These are phyloP conservation scores for Harpagoxenus sublaevis DNA, from an alignment of 2,888 invertebrate genomes.

Conservation along the genomic window DNA sequence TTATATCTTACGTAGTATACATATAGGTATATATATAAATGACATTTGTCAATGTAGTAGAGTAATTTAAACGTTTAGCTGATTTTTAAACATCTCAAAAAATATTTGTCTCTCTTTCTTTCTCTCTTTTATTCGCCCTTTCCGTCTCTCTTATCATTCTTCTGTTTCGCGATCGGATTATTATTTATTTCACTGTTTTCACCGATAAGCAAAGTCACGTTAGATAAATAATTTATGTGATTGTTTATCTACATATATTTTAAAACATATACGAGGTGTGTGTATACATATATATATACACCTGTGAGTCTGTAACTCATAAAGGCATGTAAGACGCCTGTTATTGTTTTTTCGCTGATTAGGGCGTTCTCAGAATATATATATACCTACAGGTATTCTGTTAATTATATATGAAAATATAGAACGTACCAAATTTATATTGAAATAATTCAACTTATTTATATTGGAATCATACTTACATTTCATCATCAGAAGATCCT, in stretches of 20 bases:
- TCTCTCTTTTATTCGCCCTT: neutral
- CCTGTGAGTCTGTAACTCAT: neutral
- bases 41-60: neutral
- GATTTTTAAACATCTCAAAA: neutral
- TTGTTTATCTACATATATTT: neutral
- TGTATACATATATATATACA: neutral
- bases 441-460: neutral
- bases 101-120: neutral
- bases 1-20: neutral
- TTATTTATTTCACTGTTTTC: neutral
- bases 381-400: neutral
- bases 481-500: neutral
- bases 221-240: neutral
- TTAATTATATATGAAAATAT: neutral
- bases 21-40: neutral
- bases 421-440: neutral
- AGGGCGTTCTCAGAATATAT: too few species aligned
- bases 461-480: slow-evolving; percentile 65
- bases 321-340: too few species aligned
- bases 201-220: neutral
- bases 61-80: neutral
- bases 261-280: neutral
- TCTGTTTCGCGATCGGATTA: neutral
- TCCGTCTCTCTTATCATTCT: neutral
- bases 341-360: too few species aligned